Conservation (phyloP, 1,140 invertebrate species). For the Hyles vespertilio region DNA sequence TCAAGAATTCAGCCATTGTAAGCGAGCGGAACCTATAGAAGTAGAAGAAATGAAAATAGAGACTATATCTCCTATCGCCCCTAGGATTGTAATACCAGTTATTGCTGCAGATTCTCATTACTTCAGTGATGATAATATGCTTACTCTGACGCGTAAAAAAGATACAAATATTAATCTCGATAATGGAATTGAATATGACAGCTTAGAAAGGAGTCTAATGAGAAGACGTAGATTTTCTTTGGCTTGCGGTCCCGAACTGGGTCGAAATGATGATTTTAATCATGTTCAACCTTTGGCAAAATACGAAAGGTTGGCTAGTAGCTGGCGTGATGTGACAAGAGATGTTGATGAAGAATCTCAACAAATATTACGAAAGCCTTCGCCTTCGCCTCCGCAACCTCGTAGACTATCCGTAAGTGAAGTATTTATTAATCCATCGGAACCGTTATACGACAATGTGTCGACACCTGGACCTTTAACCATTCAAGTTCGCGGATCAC, state of each 20-base stretch:
- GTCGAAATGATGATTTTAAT: conserved; percentile 27
- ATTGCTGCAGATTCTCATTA: conserved; percentile 53
- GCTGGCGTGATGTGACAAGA: conserved; percentile 61
- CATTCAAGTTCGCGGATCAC: conserved; percentile 84
- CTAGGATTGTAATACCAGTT: conserved; percentile 68
- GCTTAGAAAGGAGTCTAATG: conserved; percentile 79
- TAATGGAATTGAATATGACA: conserved; percentile 79
- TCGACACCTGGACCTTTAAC: conserved; percentile 82
- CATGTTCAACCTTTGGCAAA: conserved; percentile 26
- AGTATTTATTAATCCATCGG: conserved; percentile 65
- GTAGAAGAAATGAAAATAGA: conserved; percentile 36
- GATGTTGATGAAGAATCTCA: conserved; percentile 27
- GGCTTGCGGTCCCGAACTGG: conserved; percentile 50
- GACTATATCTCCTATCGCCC: conserved; percentile 36
- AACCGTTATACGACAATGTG: conserved; percentile 68
- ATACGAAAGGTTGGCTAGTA: conserved; percentile 42
- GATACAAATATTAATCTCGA: conserved; percentile 28
- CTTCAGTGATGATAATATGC: conserved; percentile 47
- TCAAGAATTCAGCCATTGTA: conserved; percentile 70
- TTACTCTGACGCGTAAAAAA: conserved; percentile 33
- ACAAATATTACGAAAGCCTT: conserved; percentile 4
- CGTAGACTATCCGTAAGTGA: conserved; percentile 22
- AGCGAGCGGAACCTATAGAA: conserved; percentile 51
- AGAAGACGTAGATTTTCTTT: conserved; percentile 61
- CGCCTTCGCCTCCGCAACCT: conserved; percentile 10